A percentile compares a stretch with the other conserved stretches of the same genome.
These are phyloP conservation scores for Tachycineta bicolor DNA, from an alignment of 2,113 vertebrate species.

Conservation along the genomic window DNA sequence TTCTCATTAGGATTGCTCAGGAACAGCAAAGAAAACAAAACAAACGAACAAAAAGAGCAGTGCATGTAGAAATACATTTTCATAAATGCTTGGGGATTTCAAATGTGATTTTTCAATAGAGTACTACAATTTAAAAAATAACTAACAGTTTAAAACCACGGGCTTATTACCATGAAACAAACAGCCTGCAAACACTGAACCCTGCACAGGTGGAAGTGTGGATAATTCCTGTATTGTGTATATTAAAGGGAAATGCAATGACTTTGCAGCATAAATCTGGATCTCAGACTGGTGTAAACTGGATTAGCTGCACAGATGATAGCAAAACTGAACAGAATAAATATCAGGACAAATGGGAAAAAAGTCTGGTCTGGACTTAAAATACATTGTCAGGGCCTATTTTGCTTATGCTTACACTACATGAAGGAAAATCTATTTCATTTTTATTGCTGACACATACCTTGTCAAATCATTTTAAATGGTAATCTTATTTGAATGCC, in stretches of 20 bases:
- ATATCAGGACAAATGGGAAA: background rate
- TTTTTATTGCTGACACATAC: constrained; percentile 1
- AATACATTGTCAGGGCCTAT: background rate
- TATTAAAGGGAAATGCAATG: constrained; percentile 32
- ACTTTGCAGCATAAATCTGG: background rate
- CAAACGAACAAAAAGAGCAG: background rate
- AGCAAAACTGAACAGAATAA: background rate
- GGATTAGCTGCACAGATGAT: background rate
- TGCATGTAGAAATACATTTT: background rate
- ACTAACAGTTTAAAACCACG: background rate
- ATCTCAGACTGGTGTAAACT: background rate
- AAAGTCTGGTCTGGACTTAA: background rate
- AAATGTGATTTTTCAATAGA: background rate
- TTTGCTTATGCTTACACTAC: background rate
- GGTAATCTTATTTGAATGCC: constrained; percentile 33
- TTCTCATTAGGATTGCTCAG: background rate
- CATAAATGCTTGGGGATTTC: background rate
- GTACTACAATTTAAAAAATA: background rate
- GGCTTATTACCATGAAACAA: constrained; percentile 6
- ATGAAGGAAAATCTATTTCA: background rate
- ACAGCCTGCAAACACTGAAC: constrained; percentile 8
- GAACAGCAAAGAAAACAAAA: background rate
- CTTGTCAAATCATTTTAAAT: constrained; percentile 47
- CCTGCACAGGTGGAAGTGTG: background rate
- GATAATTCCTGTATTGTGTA: constrained; percentile 11